These are phyloP conservation scores for Eulithis prunata DNA, from an alignment of 2,888 invertebrate species.

Conservation along the genomic window DNA sequence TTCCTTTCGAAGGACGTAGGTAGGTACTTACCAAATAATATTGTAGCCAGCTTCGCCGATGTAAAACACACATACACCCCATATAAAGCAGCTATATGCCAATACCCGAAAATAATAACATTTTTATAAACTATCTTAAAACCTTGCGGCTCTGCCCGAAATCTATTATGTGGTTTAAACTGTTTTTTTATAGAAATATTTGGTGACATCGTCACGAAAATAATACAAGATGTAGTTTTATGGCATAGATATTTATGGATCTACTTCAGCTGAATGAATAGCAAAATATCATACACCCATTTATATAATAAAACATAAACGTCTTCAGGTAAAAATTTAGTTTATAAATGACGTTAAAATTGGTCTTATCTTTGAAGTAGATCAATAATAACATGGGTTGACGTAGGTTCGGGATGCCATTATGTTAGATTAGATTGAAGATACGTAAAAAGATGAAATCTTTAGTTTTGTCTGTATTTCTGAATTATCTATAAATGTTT, in stretches of 20 bases:
- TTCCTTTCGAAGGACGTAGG: too few species aligned
- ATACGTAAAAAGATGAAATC: too few species aligned
- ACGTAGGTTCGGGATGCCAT: too few species aligned
- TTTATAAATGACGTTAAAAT: too few species aligned
- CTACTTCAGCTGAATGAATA: neutral
- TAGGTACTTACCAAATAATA: constrained; percentile 50
- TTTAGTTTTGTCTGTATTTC: too few species aligned
- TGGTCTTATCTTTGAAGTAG: too few species aligned
- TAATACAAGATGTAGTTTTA: neutral
- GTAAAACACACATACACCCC: constrained; percentile 55
- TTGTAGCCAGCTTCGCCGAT: constrained; percentile 52
- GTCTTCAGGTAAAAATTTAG: too few species aligned
- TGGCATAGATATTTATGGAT: neutral
- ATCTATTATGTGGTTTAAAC: constrained; percentile 28
- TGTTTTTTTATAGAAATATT: constrained; percentile 23
- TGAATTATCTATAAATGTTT: too few species aligned
- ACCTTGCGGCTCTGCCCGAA: constrained; percentile 44
- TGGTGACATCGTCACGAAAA: constrained; percentile 7
- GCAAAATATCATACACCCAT: neutral
- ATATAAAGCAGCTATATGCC: constrained; percentile 55
- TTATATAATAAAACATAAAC: neutral
- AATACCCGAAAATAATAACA: constrained; percentile 50
- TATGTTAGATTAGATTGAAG: too few species aligned
- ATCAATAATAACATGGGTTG: too few species aligned
- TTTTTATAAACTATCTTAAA: constrained; percentile 52